Evolutionary conservation across 1,140 invertebrate genomes (phyloP).

Genomic region (Drosophila elegans): DNA sequence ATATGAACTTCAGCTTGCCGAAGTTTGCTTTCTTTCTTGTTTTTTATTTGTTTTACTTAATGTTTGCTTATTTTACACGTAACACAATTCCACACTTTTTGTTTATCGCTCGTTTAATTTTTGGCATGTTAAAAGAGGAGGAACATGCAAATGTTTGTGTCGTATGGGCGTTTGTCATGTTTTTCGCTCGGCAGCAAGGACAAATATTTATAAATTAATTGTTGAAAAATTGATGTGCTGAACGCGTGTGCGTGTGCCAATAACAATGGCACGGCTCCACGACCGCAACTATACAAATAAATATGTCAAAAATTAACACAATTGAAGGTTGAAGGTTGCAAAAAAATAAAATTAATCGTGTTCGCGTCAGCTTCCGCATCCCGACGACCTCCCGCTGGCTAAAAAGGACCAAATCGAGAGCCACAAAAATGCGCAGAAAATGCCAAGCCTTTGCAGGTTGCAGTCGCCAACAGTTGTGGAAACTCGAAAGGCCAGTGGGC

Average conservation of each 20-base stretch:
- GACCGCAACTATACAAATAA: conserved; percentile 35
- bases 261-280: conserved; percentile 18
- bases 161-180: conserved; percentile 45
- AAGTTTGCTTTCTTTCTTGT: too few species aligned
- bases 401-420: conserved; percentile 39
- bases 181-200: conserved; percentile 38
- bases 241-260: conserved; percentile 4
- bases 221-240: conserved; percentile 51
- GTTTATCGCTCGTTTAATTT: conserved; percentile 44
- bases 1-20: too few species aligned
- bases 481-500: conserved; percentile 32
- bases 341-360: conserved; percentile 30
- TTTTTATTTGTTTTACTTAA: conserved; percentile 2
- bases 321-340: conserved; percentile 46
- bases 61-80: conserved; percentile 39
- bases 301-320: conserved; percentile 64
- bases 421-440: conserved; percentile 34
- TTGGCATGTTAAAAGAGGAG: conserved; percentile 24
- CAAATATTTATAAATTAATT: conserved; percentile 66
- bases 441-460: conserved; percentile 7
- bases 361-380: not conserved
- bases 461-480: conserved; percentile 18
- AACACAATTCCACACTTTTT: conserved; percentile 34
- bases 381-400: not conserved
- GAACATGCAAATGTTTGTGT: conserved; percentile 50